phyloP scores from a whole-genome alignment of 2,797 vertebrate genomes.

The Lepus townsendii region DNA sequence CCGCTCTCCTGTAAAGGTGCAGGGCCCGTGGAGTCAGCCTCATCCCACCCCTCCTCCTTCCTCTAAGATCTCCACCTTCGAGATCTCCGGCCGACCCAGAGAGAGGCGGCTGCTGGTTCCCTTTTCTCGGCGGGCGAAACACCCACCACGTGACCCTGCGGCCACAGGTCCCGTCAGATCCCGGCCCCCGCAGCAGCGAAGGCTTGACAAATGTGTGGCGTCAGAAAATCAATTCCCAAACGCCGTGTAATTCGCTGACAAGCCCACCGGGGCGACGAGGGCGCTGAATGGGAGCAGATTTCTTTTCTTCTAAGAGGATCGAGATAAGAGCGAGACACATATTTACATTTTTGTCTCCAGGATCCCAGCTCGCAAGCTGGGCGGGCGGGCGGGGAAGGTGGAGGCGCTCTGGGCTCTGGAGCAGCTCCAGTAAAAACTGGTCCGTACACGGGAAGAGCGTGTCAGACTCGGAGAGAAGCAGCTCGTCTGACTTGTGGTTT shows the following conservation, averaged over 20 bases:
- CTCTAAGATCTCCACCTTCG: neutral
- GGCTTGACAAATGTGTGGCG: constrained; percentile 68
- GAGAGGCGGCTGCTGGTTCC: neutral
- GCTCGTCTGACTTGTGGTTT: constrained; percentile 95
- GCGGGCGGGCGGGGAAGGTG: constrained; percentile 84
- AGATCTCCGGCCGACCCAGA: neutral
- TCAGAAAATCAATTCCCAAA: constrained; percentile 80
- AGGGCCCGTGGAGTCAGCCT: neutral
- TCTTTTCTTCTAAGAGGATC: constrained; percentile 59
- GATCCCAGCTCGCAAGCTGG: constrained; percentile 71
- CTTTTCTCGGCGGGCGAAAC: neutral
- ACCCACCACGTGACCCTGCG: neutral
- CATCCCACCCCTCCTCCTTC: neutral
- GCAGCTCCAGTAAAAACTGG: constrained; percentile 95
- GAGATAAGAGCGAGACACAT: constrained; percentile 84
- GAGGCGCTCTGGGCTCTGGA: constrained; percentile 92
- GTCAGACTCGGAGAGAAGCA: constrained; percentile 93
- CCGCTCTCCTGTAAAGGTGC: neutral
- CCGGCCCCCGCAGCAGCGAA: neutral
- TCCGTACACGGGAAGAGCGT: constrained; percentile 95
- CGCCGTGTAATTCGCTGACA: constrained; percentile 66
- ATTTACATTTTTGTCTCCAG: constrained; percentile 85
- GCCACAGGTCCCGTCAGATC: constrained; percentile 66
- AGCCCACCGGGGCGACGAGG: constrained; percentile 65
- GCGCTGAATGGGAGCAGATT: constrained; percentile 69